Base-by-base conservation (phyloP, 2,888 invertebrate species). In the Chaetogeoica ovagalla region DNA sequence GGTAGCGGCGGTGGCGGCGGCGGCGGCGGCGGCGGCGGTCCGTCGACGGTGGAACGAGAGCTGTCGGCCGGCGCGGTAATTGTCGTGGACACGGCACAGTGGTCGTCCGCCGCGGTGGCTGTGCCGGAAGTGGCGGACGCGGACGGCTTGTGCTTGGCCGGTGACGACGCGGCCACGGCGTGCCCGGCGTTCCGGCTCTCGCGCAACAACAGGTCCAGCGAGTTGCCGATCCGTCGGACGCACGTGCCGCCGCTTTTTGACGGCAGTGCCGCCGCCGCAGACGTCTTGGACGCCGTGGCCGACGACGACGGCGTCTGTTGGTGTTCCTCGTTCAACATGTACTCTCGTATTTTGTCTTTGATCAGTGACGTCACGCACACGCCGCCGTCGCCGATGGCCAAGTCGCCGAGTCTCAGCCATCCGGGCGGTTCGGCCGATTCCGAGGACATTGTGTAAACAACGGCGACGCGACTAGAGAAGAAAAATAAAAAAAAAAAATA, bases 321-420 rank as follows among this genome's bases (percentile, higher is more conserved):
- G 15, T 82, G 82, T 52, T 77, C 75, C 52, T 83, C 82, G 71
- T 81, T 74, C 74, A 83, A 76, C 83, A 83, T 83, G 74, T 83
- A 83, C 76, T 83, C 83, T 23, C 83, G 82, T 39, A 83, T 83
- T 48, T 83, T 83, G 76, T 83, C 83, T 37, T 82, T 83, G 72
- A 83, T 82, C 19, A 83, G 74, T 2, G 82, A 82, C 21, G 82
- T 82, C 9, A 83, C 82, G 66, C 83, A 83, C 55, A 83, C 81
- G 63, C 81, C 81, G 8, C 81, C 74, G 70, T 74, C 69, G 15
- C 81, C 81, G 59, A 74, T 74, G 0, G 81, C 81, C 70, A 74
- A 13, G 37, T 72, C 81, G 0, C 73, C 74, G 9, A 81, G 72
- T 48, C 81, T 66, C 23, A 79, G 63, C 79, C 79, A 79, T 7